Base-by-base conservation (phyloP, 2,888 invertebrate species). In the Autographa pulchrina region DNA sequence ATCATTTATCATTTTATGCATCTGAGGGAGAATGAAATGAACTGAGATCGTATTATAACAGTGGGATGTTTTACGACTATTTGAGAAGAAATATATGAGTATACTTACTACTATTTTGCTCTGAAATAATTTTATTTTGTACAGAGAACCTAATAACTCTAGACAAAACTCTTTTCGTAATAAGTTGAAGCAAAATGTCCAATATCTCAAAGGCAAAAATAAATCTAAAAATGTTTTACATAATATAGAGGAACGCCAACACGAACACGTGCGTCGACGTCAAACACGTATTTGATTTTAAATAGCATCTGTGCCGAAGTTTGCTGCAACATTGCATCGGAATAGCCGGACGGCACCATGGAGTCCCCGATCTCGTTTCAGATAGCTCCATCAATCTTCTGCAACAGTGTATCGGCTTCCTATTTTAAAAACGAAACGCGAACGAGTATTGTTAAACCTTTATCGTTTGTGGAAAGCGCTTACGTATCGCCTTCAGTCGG, bases 371-470 rank as follows among this genome's bases (percentile, higher is more conserved):
- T 94, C 93, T 93, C 90, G 92, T 93, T 93, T 90, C 85, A 91
- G 92, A 93, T 93, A 93, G 90, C 89, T 89, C 88, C 91, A 95
- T 94, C 94, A 94, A 94, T 94, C 94, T 94, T 92, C 86, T 83
- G 87, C 90, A 90, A 91, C 92, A 92, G 86, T 91, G 90, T 93
- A 92, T 91, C 89, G 89, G 87, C 86, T 89, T 89, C 86, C 87
- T 86, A 88, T 89, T 89, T 89, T 85, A 83, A 87, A 88, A 88
- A 85, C 81, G 80, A 80, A 85, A 88, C 82, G 83, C 77, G 85
- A 85, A 86, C 85, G 75, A 84, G 82, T 84, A 86, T 84, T 82
- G 83, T 85, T 81, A 82, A 86, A 85, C 85, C 85, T 86, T 83
- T 86, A 83, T 85, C 84, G 85, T 84, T 87, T 84, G 80, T 82